Base-by-base conservation (phyloP, 1,140 invertebrate genomes). In the Mesaphorura yosii region DNA sequence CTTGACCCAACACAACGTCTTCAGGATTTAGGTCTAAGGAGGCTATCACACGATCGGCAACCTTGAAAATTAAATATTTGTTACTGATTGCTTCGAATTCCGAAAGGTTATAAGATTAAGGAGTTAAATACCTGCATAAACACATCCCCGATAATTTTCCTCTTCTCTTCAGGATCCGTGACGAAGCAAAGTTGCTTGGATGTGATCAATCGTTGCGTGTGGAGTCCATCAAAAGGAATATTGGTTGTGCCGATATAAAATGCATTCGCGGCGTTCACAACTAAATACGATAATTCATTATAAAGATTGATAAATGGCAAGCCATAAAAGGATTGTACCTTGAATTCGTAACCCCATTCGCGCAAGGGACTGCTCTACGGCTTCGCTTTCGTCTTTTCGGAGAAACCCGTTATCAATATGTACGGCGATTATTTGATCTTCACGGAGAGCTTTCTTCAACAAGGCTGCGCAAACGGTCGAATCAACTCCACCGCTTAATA, bases 371-470 rank as follows among this genome's bases (percentile, higher is more conserved):
- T 83, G 76, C 65, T 88, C 85, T 14, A 97, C 94, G 61, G 84
- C 81, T 44, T 79, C 72, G 64, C 88, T 93, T 69, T 99, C 95
- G 65, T 89, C 82, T 72, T 95, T 92, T 47, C 95, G 78, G 91
- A 98, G 94, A 69, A 98, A 98, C 46, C 94, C 95, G 73, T 98
- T 98, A 70, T 98, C 93, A 62, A 99, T 94, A 72, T 98, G 94
- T 55, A 98, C 77, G 31, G 92, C 91, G 66, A 96, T 89, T 20
- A 98, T 75, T 74, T 96, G 89, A 61, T 94, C 87, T 60, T 84
- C 80, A 57, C 78, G 75, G 22, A 98, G 73, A 10, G 93, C 90
- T 70, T 86, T 86, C 66, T 88, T 81, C 41, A 98, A 73, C 34
- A 99, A 72, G 17, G 93, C 93, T 23, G 93, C 92, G 75, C 93